Evolutionary conservation across 2,888 invertebrate species (phyloP).

Genomic region (Brachyptera risi): DNA sequence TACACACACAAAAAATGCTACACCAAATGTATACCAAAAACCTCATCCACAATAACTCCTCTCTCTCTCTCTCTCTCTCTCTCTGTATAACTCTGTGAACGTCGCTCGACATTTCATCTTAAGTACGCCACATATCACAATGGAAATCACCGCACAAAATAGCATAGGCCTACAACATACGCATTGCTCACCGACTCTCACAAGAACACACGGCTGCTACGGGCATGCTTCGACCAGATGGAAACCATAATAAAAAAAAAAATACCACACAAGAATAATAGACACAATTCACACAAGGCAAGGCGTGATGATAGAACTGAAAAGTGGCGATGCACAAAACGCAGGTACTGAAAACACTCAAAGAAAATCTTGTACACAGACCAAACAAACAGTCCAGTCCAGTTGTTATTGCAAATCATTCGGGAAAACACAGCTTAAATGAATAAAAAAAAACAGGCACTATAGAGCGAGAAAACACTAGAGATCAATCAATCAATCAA

Average conservation of each 20-base stretch:
- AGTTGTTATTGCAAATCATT: neutral
- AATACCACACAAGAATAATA: neutral
- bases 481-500: too few species aligned
- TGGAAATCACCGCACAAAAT: neutral
- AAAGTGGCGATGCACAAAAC: neutral
- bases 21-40: too few species aligned
- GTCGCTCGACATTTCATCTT: too few species aligned
- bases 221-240: neutral
- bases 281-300: slow-evolving; percentile 15
- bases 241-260: neutral
- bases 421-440: slow-evolving; percentile 22
- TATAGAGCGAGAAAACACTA: too few species aligned
- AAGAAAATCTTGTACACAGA: slow-evolving; percentile 19
- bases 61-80: too few species aligned
- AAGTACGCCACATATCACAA: slow-evolving; percentile 1
- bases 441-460: slow-evolving; percentile 3
- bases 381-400: slow-evolving; percentile 20
- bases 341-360: slow-evolving; percentile 5
- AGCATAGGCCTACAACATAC: neutral
- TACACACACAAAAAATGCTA: slow-evolving; percentile 1
- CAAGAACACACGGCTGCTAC: slow-evolving; percentile 5
- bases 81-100: too few species aligned
- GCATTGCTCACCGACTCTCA: neutral
- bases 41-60: too few species aligned
- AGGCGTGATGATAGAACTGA: neutral